Percentiles rank a stretch among this genome's conserved stretches.
These are phyloP conservation scores for Heliconius hermathena DNA, from an alignment of 1,140 invertebrate genomes.

Conservation along the genomic window DNA sequence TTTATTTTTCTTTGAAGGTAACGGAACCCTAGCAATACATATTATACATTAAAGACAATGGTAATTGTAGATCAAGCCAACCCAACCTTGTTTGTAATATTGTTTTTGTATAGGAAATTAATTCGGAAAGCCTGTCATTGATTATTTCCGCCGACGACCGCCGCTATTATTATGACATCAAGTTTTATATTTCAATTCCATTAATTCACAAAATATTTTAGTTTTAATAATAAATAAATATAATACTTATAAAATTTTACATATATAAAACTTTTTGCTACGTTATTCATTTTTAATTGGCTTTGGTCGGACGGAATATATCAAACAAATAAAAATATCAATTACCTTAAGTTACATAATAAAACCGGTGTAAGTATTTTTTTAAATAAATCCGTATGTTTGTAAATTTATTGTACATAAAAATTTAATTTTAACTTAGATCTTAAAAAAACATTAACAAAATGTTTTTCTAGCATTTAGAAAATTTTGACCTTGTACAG, in stretches of 20 bases:
- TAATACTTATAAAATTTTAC: neutral
- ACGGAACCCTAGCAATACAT: too few relatives aligned
- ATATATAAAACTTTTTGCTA: neutral
- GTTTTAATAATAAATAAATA: neutral
- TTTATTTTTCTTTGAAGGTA: too few relatives aligned
- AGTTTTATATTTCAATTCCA: constrained; percentile 4
- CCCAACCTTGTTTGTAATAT: neutral
- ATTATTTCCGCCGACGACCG: constrained; percentile 18
- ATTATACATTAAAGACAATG: neutral
- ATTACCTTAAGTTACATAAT: neutral
- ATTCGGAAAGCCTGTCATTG: constrained; percentile 31
- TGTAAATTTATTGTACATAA: too few relatives aligned
- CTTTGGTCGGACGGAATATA: neutral
- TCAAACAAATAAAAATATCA: neutral
- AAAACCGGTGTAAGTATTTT: neutral
- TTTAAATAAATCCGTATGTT: neutral
- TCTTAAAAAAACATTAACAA: too few relatives aligned
- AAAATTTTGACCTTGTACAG: too few relatives aligned
- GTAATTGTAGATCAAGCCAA: neutral
- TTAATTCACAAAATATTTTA: neutral
- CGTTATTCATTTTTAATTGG: neutral
- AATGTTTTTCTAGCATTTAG: too few relatives aligned
- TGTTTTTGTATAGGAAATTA: constrained; percentile 24
- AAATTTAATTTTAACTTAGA: too few relatives aligned
- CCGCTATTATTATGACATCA: neutral